A percentile compares a stretch with the other conserved stretches of the same genome.
Conservation (phyloP, 1,140 invertebrate species). For the Microvelia longipes region DNA sequence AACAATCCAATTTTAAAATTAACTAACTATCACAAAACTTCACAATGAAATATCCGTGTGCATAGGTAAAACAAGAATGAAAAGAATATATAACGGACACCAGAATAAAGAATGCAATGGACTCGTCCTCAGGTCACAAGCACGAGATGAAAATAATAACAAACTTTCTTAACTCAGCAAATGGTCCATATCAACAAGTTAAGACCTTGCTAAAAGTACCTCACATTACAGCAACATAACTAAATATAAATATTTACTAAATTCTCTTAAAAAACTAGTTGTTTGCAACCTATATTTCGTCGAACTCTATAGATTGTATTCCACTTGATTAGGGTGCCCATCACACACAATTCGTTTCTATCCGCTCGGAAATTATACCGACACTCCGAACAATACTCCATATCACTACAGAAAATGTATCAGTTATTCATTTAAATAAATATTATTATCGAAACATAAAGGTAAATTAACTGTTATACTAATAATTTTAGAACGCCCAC, state of each 20-base stretch:
- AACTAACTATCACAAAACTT: too few relatives aligned
- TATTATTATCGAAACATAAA: neutral
- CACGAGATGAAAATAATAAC: conserved; percentile 21
- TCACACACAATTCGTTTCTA: neutral
- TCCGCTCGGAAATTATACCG: neutral
- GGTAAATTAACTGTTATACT: conserved; percentile 9
- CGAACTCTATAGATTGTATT: conserved; percentile 1
- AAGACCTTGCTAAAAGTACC: neutral
- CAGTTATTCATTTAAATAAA: neutral
- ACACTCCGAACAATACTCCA: neutral
- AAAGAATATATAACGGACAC: neutral
- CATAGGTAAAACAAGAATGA: too few relatives aligned
- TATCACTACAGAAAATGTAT: neutral
- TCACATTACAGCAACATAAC: neutral
- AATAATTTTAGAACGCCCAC: conserved; percentile 11
- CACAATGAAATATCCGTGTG: too few relatives aligned
- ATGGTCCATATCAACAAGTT: conserved; percentile 1
- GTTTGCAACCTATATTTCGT: conserved; percentile 9
- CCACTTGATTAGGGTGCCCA: neutral
- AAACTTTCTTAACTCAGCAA: conserved; percentile 15
- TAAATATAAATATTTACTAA: conserved; percentile 8
- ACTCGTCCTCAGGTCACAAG: conserved; percentile 21
- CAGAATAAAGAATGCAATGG: conserved; percentile 15
- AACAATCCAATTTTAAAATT: neutral
- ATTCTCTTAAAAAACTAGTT: conserved; percentile 8